Conservation (phyloP, 2,113 vertebrate species). For the Ploceus nigricollis region DNA sequence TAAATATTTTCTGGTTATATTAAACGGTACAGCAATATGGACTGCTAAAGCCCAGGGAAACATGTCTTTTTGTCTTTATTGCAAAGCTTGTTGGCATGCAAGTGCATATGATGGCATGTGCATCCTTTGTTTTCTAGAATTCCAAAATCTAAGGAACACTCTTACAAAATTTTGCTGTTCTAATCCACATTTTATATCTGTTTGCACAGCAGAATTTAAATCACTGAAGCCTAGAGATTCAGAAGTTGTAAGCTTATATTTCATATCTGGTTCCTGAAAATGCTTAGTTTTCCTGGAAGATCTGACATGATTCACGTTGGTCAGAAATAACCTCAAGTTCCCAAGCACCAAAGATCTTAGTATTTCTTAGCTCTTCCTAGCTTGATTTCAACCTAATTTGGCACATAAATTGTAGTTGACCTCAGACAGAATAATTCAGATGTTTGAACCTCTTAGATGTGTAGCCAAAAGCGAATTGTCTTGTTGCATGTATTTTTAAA, state of each 20-base stretch:
- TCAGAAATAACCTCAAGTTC: slow-evolving; percentile 20
- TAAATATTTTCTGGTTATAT: not conserved
- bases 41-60: not conserved
- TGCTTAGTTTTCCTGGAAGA: not conserved
- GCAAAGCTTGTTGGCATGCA: not conserved
- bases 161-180: not conserved
- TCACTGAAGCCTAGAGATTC: not conserved
- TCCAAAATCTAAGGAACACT: not conserved
- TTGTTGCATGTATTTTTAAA: slow-evolving; percentile 67
- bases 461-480: slow-evolving; percentile 62
- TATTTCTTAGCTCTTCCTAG: slow-evolving; percentile 17
- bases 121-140: not conserved
- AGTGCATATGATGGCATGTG: not conserved
- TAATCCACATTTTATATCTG: not conserved
- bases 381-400: slow-evolving; percentile 50
- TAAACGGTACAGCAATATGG: not conserved
- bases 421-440: slow-evolving; percentile 68
- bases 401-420: slow-evolving; percentile 42
- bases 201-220: not conserved
- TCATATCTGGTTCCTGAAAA: not conserved
- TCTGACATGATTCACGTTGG: not conserved
- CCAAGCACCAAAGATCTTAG: slow-evolving; percentile 1
- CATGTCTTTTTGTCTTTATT: not conserved
- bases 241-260: not conserved
- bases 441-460: slow-evolving; percentile 55